A percentile compares a stretch with the other conserved stretches of the same genome.
phyloP scores from a whole-genome alignment of 2,113 vertebrate species.

The Calypte anna region DNA sequence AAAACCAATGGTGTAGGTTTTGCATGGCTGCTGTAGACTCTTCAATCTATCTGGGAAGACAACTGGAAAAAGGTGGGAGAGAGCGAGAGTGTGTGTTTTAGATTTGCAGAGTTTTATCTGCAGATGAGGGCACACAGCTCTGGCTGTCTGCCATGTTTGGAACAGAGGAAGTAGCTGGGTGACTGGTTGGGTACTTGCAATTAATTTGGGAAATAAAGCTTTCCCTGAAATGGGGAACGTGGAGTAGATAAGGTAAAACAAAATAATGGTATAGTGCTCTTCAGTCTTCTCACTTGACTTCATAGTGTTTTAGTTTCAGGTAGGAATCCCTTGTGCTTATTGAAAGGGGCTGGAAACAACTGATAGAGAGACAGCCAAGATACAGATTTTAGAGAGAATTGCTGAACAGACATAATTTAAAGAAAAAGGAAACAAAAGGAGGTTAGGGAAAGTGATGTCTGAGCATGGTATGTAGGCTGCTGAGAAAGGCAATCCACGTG shows the following conservation, averaged over 20 bases:
- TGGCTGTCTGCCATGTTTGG: not conserved
- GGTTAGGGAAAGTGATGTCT: slow-evolving; percentile 14
- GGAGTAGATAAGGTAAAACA: not conserved
- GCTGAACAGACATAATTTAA: slow-evolving; percentile 32
- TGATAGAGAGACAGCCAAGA: not conserved
- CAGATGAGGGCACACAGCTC: not conserved
- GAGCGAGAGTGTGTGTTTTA: not conserved
- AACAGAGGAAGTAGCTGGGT: not conserved
- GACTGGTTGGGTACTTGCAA: not conserved
- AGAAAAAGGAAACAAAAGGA: slow-evolving; percentile 14
- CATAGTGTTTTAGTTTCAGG: not conserved
- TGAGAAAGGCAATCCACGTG: not conserved
- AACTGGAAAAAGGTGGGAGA: not conserved
- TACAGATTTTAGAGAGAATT: not conserved
- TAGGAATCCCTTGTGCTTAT: not conserved
- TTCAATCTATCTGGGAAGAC: not conserved
- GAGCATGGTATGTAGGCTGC: not conserved
- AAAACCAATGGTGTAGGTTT: not conserved
- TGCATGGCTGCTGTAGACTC: not conserved
- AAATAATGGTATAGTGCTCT: not conserved
- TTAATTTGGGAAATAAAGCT: slow-evolving; percentile 15
- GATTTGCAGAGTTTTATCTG: not conserved
- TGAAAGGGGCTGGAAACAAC: not conserved
- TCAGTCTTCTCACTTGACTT: not conserved
- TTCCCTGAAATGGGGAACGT: not conserved